Conservation (phyloP, 2,888 invertebrate species). For the Cantharis rustica region DNA sequence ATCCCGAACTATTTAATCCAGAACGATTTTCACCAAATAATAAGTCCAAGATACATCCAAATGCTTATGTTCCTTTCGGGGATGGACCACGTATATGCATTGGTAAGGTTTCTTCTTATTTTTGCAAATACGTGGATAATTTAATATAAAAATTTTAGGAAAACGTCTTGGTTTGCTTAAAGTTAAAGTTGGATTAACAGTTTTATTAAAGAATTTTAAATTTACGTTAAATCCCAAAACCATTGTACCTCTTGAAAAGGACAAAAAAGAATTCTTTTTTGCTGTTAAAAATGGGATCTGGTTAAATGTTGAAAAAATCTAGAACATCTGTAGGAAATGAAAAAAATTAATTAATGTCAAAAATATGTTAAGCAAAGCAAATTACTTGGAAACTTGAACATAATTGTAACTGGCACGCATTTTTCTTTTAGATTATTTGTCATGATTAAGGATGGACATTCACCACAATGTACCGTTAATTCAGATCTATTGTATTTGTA, state of each 20-base stretch:
- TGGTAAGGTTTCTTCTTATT: constrained; percentile 50
- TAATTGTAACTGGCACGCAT: too few species aligned
- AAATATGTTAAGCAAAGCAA: too few species aligned
- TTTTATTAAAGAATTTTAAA: neutral
- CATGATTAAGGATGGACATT: too few species aligned
- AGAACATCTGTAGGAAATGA: too few species aligned
- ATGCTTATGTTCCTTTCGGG: constrained; percentile 63
- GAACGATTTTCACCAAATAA: constrained; percentile 63
- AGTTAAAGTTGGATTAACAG: neutral
- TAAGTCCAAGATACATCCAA: constrained; percentile 56
- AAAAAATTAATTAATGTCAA: too few species aligned
- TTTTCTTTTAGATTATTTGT: too few species aligned
- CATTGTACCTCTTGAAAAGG: neutral
- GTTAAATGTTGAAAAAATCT: neutral
- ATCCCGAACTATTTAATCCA: constrained; percentile 66
- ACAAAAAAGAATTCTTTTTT: neutral
- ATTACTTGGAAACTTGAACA: too few species aligned
- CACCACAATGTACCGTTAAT: too few species aligned
- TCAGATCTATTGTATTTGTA: too few species aligned
- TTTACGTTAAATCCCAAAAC: neutral
- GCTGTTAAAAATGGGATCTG: neutral
- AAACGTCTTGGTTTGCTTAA: neutral
- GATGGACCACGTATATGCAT: constrained; percentile 64
- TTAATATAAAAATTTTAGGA: neutral
- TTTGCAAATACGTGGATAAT: neutral